Percentiles rank a stretch among this genome's conserved stretches.
These are phyloP conservation scores for Stenodema calcarata DNA, from an alignment of 2,888 invertebrate genomes.

Conservation along the genomic window DNA sequence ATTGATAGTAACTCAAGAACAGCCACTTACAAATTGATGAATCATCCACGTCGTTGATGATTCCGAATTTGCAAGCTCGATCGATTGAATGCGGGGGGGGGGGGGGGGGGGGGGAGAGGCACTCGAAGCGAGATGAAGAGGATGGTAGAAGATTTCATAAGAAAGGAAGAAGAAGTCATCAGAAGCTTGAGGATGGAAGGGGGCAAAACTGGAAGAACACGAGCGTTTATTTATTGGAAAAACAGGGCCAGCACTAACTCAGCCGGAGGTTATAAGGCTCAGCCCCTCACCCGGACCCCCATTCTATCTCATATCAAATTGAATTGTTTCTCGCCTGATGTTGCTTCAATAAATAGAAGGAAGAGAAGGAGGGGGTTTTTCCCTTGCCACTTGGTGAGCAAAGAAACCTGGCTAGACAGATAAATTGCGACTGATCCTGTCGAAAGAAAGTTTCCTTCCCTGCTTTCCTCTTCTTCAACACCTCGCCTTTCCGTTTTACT, in stretches of 20 bases:
- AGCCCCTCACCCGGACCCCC: not conserved
- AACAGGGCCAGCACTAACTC: conserved; percentile 1
- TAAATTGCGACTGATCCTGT: conserved; percentile 24
- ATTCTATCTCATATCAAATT: conserved; percentile 30
- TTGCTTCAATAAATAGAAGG: conserved; percentile 28
- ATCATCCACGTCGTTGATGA: not conserved
- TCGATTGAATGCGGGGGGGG: not conserved
- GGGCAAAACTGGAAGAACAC: not conserved
- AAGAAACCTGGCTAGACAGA: conserved; percentile 15
- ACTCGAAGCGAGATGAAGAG: not conserved
- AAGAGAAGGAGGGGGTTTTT: not conserved
- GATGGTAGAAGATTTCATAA: not conserved
- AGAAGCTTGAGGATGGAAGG: not conserved
- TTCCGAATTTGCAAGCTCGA: not conserved
- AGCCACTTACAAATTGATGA: not conserved
- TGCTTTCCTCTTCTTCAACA: not conserved
- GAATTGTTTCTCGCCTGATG: conserved; percentile 37
- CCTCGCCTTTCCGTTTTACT: not conserved
- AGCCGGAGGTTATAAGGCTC: not conserved
- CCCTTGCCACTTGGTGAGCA: not conserved
- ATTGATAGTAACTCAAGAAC: not conserved
- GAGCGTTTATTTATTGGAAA: conserved; percentile 27
- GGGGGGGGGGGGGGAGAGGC: too few relatives aligned
- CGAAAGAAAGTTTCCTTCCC: not conserved
- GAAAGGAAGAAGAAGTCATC: conserved; percentile 16